Evolutionary conservation across 2,113 vertebrate genomes (phyloP).

Genomic region (Onychorhynchus coronatus): DNA sequence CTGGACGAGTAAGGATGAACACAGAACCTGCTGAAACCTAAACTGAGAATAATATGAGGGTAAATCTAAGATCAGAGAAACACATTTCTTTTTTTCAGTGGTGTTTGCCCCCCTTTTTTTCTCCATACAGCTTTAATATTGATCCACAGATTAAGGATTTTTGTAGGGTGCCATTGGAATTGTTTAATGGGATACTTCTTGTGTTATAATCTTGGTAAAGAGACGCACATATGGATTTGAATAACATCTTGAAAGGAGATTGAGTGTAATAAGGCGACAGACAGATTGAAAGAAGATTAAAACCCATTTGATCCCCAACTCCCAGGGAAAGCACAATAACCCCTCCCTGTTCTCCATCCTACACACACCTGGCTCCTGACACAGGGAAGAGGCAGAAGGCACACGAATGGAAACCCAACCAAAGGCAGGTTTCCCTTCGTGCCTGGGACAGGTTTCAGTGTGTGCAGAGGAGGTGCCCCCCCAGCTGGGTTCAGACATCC

Average conservation of each 20-base stretch:
- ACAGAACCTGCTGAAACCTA: neutral
- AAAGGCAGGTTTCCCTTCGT: neutral
- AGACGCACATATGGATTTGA: neutral
- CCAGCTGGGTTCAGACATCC: neutral
- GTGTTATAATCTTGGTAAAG: neutral
- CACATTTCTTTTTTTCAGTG: neutral
- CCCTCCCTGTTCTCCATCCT: neutral
- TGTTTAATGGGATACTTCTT: neutral
- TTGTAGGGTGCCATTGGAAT: neutral
- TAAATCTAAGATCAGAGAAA: neutral
- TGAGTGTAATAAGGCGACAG: neutral
- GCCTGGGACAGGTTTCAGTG: neutral
- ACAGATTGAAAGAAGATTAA: conserved; percentile 14
- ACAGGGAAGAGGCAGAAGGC: neutral
- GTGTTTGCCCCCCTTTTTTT: neutral
- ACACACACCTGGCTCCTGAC: neutral
- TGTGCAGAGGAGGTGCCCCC: neutral
- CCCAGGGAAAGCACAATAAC: neutral
- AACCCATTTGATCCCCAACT: conserved; percentile 1
- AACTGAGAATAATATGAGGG: neutral
- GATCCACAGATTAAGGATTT: neutral
- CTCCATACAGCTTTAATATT: neutral
- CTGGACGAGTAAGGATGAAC: neutral
- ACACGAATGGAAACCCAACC: neutral
- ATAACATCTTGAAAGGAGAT: neutral